Percentiles rank a stretch among this genome's conserved stretches.
Conservation (phyloP, 2,888 invertebrate species). For the Galerucella calmariensis region DNA sequence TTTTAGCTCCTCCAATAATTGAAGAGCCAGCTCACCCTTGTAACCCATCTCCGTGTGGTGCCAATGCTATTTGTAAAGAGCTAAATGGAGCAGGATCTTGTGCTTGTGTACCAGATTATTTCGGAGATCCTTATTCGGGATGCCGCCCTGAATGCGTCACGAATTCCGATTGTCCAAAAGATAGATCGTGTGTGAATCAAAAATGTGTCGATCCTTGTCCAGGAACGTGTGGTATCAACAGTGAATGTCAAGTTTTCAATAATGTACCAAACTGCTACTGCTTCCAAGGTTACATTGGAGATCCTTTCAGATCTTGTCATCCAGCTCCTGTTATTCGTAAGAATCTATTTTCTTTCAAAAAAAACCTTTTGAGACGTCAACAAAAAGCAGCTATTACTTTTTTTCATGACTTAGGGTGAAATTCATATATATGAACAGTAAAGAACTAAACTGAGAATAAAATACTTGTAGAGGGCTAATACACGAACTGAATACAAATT, state of each 20-base stretch:
- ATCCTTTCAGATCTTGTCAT: slow-evolving; percentile 81
- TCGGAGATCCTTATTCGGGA: slow-evolving; percentile 86
- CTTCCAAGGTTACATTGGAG: slow-evolving; percentile 79
- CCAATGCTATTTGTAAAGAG: slow-evolving; percentile 86
- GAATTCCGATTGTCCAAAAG: slow-evolving; percentile 83
- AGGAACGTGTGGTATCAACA: slow-evolving; percentile 85
- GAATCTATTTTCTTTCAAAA: slow-evolving; percentile 39
- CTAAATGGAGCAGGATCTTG: slow-evolving; percentile 85
- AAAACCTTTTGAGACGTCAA: neutral
- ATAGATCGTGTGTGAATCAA: slow-evolving; percentile 83
- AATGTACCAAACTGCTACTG: slow-evolving; percentile 86
- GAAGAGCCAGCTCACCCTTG: slow-evolving; percentile 75
- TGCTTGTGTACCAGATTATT: slow-evolving; percentile 82
- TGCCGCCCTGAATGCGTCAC: slow-evolving; percentile 91
- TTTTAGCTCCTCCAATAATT: slow-evolving; percentile 65
- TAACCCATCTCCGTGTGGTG: slow-evolving; percentile 86
- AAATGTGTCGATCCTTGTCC: slow-evolving; percentile 87
- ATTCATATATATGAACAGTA: no score
- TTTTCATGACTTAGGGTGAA: no score
- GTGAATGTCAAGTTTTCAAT: slow-evolving; percentile 83
- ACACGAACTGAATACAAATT: no score
- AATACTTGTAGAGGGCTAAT: no score
- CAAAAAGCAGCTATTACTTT: neutral
- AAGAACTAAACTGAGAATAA: no score
- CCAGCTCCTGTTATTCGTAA: slow-evolving; percentile 64